phyloP scores from a whole-genome alignment of 2,888 invertebrate species.

The Sialis lutaria region DNA sequence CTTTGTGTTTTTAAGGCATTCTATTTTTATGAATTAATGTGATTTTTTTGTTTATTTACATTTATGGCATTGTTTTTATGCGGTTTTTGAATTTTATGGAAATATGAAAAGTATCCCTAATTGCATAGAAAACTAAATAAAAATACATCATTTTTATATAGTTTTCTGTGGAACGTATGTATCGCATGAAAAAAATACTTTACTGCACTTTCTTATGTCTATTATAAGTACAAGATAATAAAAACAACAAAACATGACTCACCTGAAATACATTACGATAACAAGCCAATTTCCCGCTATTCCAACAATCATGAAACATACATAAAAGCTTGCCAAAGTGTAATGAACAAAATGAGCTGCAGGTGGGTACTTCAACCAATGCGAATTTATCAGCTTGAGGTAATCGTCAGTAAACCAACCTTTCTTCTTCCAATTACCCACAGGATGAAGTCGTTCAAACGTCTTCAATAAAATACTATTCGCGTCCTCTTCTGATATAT shows the following conservation, averaged over 20 bases:
- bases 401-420: conserved; percentile 40
- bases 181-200: too few species aligned
- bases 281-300: conserved; percentile 52
- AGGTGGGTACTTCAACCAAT: conserved; percentile 55
- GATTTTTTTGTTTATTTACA: too few species aligned
- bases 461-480: conserved; percentile 6
- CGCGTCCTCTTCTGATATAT: not conserved
- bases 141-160: too few species aligned
- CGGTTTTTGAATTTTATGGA: too few species aligned
- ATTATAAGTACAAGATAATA: too few species aligned
- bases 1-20: too few species aligned
- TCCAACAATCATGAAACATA: conserved; percentile 45
- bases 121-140: too few species aligned
- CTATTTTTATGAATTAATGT: too few species aligned
- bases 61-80: too few species aligned
- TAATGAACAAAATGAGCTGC: conserved; percentile 38
- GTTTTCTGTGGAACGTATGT: too few species aligned
- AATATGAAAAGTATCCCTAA: too few species aligned
- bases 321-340: conserved; percentile 40
- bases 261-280: conserved; percentile 55
- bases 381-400: conserved; percentile 41
- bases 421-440: conserved; percentile 29
- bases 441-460: conserved; percentile 21
- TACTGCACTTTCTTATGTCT: too few species aligned
- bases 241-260: conserved; percentile 23